Evolutionary conservation across 2,113 vertebrate genomes (phyloP), one percentile per base, ranked within the genome.

Genomic region (Ictidomys tridecemlineatus): DNA sequence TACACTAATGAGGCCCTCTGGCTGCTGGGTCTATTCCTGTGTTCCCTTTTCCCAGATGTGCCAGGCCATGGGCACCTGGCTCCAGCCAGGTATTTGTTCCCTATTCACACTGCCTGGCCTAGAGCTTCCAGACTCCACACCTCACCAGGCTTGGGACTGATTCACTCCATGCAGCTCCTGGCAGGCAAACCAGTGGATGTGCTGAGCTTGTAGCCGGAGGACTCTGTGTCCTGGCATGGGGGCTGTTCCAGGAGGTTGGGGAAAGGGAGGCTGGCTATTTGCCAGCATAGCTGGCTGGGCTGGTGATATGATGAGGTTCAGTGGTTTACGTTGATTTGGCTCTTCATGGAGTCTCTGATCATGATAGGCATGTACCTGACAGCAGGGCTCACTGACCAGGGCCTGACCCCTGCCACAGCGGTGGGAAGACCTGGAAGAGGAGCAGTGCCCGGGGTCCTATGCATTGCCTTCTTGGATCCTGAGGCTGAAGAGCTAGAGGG

Each of bases 391-490:
- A 97, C 98, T 98, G 79, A 93, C 97, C 37, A 17, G 93, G n/a
- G 84, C 37, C 28, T 96, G 96, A 56, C 76, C 37, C 2, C 72
- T 86, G 65, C 34, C n/a, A 10, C 69, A 20, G 72, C 74, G 63
- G 85, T 91, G 45, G 58, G 26, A 61, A 8, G 86, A 92, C 80
- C 12, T 90, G n/a, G 95, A 89, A 78, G 65, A 39, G 34, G 83
- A 79, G 76, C 77, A 0, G 91, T 63, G 69, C 79, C 86, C 65
- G 6, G 90, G 99, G 97, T 98, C 98, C 11, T 98, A 98, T 77
- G 97, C 98, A 74, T 98, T 99, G 93, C 98, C 99, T 92, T 98
- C 98, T 89, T 99, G 99, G 99, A 98, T 99, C 97, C 99, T 99
- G 98, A 99, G 99, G 92, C 98, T 99, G 98, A 96, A 78, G 77